phyloP scores from a whole-genome alignment of 2,888 invertebrate species.

The Adela reaumurella region DNA sequence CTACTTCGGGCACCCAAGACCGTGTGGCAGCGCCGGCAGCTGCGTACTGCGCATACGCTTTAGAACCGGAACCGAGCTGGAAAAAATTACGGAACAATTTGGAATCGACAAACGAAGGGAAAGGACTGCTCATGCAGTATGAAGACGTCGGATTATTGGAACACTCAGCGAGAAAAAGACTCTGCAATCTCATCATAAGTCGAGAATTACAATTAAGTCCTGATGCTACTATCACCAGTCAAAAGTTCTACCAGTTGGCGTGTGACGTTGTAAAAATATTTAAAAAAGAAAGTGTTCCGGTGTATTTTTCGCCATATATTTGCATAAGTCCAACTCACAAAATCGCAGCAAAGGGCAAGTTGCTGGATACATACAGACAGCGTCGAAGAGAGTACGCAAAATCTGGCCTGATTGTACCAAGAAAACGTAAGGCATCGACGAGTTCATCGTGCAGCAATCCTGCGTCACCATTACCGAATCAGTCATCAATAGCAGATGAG shows the following conservation, averaged over 20 bases:
- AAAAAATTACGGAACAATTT: background rate
- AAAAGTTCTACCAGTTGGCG: background rate
- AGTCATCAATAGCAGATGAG: background rate
- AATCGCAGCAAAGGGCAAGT: slow-evolving; percentile 1
- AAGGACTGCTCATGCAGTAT: background rate
- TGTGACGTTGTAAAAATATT: background rate
- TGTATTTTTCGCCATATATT: background rate
- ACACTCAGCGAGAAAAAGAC: background rate
- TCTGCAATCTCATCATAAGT: background rate
- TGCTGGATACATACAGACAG: background rate
- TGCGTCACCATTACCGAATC: background rate
- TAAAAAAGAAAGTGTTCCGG: background rate
- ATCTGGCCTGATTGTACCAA: background rate
- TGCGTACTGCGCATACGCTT: background rate
- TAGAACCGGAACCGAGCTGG: background rate
- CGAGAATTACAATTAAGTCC: background rate
- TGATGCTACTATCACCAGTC: background rate
- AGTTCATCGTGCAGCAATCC: background rate
- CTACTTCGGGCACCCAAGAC: background rate
- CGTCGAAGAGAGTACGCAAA: background rate
- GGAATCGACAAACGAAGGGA: background rate
- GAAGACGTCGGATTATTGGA: background rate
- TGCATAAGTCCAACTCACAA: background rate
- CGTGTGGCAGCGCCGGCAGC: background rate
- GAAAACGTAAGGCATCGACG: background rate